phyloP scores from a whole-genome alignment of 2,797 vertebrate genomes.

The Myotis vivesi region DNA sequence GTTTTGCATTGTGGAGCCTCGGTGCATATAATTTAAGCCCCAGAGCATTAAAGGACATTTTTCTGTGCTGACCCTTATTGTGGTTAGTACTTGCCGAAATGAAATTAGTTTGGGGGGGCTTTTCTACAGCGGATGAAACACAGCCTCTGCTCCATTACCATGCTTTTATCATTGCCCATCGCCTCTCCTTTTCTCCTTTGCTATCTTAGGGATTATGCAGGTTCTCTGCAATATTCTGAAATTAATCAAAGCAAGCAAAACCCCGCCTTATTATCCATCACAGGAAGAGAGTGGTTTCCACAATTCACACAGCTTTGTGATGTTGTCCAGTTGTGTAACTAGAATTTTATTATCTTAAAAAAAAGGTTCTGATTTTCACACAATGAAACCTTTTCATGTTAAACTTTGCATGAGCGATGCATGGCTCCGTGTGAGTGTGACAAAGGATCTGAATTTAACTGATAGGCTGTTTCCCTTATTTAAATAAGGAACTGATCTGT shows the following conservation, averaged over 20 bases:
- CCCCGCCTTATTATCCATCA: conserved; percentile 85
- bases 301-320: conserved; percentile 80
- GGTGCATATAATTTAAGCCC: conserved; percentile 23
- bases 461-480: conserved; percentile 65
- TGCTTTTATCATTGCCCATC: conserved; percentile 80
- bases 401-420: conserved; percentile 75
- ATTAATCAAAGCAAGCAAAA: conserved; percentile 87
- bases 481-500: conserved; percentile 76
- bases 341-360: conserved; percentile 82
- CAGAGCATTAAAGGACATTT: conserved; percentile 65
- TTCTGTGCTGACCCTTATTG: conserved; percentile 67
- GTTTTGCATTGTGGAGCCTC: conserved; percentile 58
- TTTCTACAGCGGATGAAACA: conserved; percentile 50
- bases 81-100: conserved; percentile 68
- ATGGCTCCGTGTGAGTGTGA: conserved; percentile 59
- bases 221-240: conserved; percentile 86
- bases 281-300: conserved; percentile 80
- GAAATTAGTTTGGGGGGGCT: conserved; percentile 36
- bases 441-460: conserved; percentile 61
- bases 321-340: conserved; percentile 82
- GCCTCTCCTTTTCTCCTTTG: conserved; percentile 75
- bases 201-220: conserved; percentile 86
- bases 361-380: conserved; percentile 72
- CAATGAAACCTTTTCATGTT: conserved; percentile 73
- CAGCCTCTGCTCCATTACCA: conserved; percentile 71